Evolutionary conservation across 1,140 invertebrate genomes (phyloP).

Genomic region (Danaus plexippus): DNA sequence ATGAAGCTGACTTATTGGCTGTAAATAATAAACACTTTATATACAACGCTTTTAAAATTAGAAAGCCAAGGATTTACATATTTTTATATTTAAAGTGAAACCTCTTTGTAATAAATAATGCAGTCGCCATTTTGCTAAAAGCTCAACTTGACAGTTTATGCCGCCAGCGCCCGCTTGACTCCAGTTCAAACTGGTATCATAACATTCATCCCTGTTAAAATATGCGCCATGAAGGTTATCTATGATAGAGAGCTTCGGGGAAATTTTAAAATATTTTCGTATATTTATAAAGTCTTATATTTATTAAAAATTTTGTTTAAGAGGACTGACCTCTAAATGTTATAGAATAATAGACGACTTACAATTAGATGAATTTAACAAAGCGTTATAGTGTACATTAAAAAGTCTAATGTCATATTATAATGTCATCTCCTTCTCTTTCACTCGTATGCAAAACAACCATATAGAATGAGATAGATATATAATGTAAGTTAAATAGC

Average conservation of each 20-base stretch:
- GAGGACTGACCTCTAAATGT: too few relatives aligned
- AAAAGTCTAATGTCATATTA: constrained; percentile 11
- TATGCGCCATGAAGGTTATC: neutral
- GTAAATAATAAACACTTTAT: too few relatives aligned
- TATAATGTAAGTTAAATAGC: neutral
- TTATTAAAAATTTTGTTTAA: too few relatives aligned
- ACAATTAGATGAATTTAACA: neutral
- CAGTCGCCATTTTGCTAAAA: constrained; percentile 16
- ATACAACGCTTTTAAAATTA: too few relatives aligned
- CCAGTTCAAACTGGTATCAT: constrained; percentile 19
- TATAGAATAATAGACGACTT: neutral
- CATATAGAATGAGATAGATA: too few relatives aligned
- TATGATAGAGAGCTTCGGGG: constrained; percentile 1
- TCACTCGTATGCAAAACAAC: too few relatives aligned
- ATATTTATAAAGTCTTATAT: too few relatives aligned
- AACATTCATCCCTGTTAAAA: constrained; percentile 1
- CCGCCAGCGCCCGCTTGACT: constrained; percentile 16
- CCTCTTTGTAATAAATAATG: constrained; percentile 19
- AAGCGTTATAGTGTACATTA: neutral
- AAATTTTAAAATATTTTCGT: neutral
- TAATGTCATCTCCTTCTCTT: neutral
- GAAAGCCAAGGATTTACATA: too few relatives aligned
- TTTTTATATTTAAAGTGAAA: constrained; percentile 1
- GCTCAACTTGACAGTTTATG: constrained; percentile 14
- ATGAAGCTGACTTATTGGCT: too few relatives aligned